Evolutionary conservation across 2,113 vertebrate genomes (phyloP).

Genomic region (Protobothrops flavoviridis): DNA sequence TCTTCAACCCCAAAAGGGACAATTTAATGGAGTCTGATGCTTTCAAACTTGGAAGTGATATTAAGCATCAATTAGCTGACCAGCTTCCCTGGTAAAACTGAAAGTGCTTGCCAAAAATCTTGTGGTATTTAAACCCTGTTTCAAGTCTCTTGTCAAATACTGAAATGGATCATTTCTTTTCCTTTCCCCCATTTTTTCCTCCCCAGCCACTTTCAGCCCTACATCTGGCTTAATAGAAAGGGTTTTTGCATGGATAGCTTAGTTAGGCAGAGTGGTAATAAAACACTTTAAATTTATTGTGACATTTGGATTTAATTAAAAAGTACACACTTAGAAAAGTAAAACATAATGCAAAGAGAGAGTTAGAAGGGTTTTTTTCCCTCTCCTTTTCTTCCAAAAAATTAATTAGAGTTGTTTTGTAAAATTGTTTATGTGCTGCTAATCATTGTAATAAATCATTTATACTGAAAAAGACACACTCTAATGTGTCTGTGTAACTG

Average conservation of each 20-base stretch:
- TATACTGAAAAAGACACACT: slow-evolving; percentile 82
- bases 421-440: slow-evolving; percentile 86
- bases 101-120: slow-evolving; percentile 57
- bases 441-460: slow-evolving; percentile 88
- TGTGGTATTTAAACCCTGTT: slow-evolving; percentile 64
- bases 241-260: slow-evolving; percentile 72
- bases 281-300: slow-evolving; percentile 83
- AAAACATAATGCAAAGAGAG: slow-evolving; percentile 76
- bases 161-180: slow-evolving; percentile 56
- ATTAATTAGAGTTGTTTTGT: slow-evolving; percentile 85
- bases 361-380: slow-evolving; percentile 71
- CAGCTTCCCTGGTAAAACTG: slow-evolving; percentile 39
- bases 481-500: slow-evolving; percentile 75
- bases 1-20: not conserved
- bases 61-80: slow-evolving; percentile 58
- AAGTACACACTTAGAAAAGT: slow-evolving; percentile 82
- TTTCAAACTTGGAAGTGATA: slow-evolving; percentile 48
- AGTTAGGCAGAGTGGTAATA: slow-evolving; percentile 74
- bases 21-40: not conserved
- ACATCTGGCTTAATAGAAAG: slow-evolving; percentile 64
- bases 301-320: slow-evolving; percentile 88
- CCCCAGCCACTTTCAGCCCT: slow-evolving; percentile 42
- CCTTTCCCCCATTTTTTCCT: slow-evolving; percentile 20
- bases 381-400: slow-evolving; percentile 77
- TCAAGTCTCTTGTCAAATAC: slow-evolving; percentile 66